Conservation (phyloP, 1,140 invertebrate genomes). For the Achroia grisella region DNA sequence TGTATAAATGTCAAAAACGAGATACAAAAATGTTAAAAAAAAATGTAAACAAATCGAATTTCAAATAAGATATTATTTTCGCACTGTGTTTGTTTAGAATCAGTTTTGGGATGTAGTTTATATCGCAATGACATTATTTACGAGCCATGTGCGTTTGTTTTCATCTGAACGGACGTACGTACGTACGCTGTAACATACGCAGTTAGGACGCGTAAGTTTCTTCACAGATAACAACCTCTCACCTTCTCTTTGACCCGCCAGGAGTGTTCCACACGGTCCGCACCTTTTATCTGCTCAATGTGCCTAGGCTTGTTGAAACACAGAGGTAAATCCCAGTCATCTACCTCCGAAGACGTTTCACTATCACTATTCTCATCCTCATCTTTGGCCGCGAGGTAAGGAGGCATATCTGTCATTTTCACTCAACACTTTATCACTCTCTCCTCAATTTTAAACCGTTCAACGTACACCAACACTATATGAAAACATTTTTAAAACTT, state of each 20-base stretch:
- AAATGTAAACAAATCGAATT: too few species aligned
- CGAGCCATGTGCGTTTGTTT: conserved; percentile 59
- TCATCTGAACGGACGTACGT: conserved; percentile 24
- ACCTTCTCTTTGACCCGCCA: conserved; percentile 96
- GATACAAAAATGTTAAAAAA: too few species aligned
- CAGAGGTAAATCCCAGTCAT: conserved; percentile 79
- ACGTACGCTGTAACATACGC: conserved; percentile 26
- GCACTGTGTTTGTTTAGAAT: too few species aligned
- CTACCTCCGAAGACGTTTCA: conserved; percentile 85
- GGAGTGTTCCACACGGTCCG: conserved; percentile 82
- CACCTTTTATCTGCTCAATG: conserved; percentile 83
- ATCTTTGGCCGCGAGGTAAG: conserved; percentile 63
- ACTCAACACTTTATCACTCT: conserved; percentile 43
- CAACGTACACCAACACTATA: conserved; percentile 34
- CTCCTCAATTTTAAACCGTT: conserved; percentile 28
- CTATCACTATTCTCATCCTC: conserved; percentile 79
- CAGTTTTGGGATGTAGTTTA: not conserved
- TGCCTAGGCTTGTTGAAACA: conserved; percentile 83
- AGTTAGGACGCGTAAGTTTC: conserved; percentile 21
- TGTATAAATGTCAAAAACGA: too few species aligned
- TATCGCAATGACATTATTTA: not conserved
- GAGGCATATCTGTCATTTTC: conserved; percentile 71
- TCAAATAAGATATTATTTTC: too few species aligned
- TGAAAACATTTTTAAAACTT: conserved; percentile 56
- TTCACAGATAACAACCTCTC: conserved; percentile 27